Conservation (phyloP, 92 coral and sea anemone species). For the Zoanthus solanderi region DNA sequence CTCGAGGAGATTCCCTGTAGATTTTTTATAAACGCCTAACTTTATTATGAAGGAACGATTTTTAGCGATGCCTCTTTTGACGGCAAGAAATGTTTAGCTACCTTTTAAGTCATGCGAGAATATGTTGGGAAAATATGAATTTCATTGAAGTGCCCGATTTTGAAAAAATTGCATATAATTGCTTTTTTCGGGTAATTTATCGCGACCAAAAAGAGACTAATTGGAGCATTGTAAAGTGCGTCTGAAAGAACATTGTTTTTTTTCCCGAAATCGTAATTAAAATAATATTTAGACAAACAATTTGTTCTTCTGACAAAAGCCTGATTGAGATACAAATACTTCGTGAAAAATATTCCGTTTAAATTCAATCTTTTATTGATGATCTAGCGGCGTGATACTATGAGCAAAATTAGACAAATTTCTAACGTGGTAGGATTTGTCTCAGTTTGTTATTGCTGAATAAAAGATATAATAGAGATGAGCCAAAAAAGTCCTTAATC, state of each 20-base stretch:
- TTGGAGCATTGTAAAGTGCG: slow-evolving; percentile 26
- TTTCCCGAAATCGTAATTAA: slow-evolving; percentile 24
- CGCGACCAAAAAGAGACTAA: slow-evolving; percentile 15
- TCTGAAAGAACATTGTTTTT: not conserved
- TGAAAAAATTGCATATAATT: slow-evolving; percentile 26
- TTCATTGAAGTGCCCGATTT: not conserved
- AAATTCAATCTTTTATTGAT: not conserved
- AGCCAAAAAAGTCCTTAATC: not conserved
- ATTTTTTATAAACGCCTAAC: not conserved
- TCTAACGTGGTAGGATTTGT: not conserved
- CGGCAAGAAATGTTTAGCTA: not conserved
- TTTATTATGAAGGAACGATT: not conserved
- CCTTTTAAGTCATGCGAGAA: not conserved
- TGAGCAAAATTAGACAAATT: not conserved
- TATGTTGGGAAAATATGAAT: not conserved
- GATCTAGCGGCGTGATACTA: not conserved
- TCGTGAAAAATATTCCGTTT: not conserved
- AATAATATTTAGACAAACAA: not conserved
- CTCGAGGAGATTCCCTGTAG: slow-evolving; percentile 47
- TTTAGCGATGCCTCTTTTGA: not conserved
- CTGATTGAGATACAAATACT: not conserved
- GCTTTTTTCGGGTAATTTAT: slow-evolving; percentile 17
- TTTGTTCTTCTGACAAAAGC: slow-evolving; percentile 34
- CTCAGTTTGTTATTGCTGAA: not conserved
- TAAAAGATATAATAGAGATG: not conserved